Evolutionary conservation across 1,140 invertebrate species (phyloP).

Genomic region (Octopus bimaculoides): DNA sequence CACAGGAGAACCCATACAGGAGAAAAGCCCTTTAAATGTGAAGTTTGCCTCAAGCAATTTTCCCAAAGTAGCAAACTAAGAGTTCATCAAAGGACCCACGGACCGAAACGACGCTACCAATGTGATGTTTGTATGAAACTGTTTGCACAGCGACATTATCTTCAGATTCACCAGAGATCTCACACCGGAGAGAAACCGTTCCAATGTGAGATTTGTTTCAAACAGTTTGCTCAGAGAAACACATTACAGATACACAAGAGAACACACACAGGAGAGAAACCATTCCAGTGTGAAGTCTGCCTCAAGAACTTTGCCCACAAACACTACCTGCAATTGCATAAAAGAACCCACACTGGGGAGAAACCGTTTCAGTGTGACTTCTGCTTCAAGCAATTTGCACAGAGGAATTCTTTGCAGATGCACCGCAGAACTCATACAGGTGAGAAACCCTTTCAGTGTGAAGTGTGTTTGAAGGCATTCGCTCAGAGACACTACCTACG

Average conservation of each 20-base stretch:
- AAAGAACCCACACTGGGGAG: conserved; percentile 54
- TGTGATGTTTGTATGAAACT: conserved; percentile 86
- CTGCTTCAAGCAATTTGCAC: conserved; percentile 33
- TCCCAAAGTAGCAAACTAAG: conserved; percentile 88
- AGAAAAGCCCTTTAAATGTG: conserved; percentile 74
- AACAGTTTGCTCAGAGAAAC: not conserved
- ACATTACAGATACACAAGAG: not conserved
- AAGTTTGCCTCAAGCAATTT: conserved; percentile 76
- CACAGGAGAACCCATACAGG: conserved; percentile 26
- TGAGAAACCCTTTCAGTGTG: conserved; percentile 51
- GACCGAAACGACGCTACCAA: conserved; percentile 91
- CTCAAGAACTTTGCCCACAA: conserved; percentile 16
- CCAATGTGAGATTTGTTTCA: conserved; percentile 80
- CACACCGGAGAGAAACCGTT: conserved; percentile 50
- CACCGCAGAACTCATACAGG: conserved; percentile 55
- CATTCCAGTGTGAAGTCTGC: conserved; percentile 71
- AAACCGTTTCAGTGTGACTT: conserved; percentile 21
- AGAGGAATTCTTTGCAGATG: conserved; percentile 35
- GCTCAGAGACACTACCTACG: conserved; percentile 35
- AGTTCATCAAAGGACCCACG: conserved; percentile 88
- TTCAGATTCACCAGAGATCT: conserved; percentile 62
- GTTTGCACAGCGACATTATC: conserved; percentile 82
- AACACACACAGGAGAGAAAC: conserved; percentile 11
- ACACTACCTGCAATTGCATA: conserved; percentile 83
- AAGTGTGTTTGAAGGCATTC: conserved; percentile 49